Evolutionary conservation across 2,113 vertebrate species (phyloP).

Genomic region (Hippolais icterina): DNA sequence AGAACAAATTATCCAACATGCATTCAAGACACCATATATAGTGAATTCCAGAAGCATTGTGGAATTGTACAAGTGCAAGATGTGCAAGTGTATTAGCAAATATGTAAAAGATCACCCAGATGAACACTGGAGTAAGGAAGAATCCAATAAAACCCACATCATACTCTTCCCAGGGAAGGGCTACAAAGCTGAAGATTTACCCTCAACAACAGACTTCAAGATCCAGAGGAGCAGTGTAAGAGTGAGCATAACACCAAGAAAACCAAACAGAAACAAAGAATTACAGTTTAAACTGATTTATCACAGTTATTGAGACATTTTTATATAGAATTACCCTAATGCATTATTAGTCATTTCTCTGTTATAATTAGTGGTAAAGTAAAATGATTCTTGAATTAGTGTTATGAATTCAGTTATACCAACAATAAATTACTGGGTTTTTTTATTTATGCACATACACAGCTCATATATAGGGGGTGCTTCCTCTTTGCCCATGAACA

Average conservation of each 20-base stretch:
- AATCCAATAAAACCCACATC: not conserved
- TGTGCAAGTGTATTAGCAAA: not conserved
- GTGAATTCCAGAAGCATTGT: not conserved
- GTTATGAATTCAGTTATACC: not conserved
- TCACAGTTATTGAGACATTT: not conserved
- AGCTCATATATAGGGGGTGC: accelerated
- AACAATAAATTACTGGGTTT: not conserved
- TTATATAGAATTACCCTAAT: not conserved
- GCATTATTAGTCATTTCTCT: not conserved
- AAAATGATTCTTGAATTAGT: not conserved
- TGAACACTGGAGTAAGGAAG: not conserved
- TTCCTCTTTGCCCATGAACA: not conserved
- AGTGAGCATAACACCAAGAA: not conserved
- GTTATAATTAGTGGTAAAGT: not conserved
- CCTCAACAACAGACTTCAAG: not conserved
- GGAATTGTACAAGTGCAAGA: not conserved
- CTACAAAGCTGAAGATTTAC: not conserved
- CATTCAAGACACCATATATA: not conserved
- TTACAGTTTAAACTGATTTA: not conserved
- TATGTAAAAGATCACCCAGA: not conserved
- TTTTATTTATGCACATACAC: not conserved
- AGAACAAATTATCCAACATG: not conserved
- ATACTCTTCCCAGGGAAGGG: not conserved
- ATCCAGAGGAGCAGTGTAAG: not conserved
- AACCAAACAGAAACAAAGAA: not conserved